Conservation (phyloP, 2,113 vertebrate species). For the Myiagra hebetior region DNA sequence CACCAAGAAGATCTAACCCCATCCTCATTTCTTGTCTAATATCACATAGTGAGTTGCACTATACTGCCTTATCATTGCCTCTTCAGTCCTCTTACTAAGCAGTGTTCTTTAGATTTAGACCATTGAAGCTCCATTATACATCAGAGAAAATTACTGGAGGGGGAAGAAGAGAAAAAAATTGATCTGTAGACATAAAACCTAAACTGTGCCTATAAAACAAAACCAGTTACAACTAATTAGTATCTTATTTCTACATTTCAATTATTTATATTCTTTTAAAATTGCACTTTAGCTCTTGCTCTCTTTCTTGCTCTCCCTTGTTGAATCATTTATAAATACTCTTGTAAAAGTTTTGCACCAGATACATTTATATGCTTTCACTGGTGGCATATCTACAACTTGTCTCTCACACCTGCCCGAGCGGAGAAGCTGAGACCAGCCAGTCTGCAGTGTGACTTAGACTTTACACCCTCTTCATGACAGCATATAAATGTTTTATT, state of each 20-base stretch:
- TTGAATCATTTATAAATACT: constrained; percentile 58
- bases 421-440: constrained; percentile 43
- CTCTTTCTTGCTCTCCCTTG: constrained; percentile 18
- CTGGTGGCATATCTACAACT: constrained; percentile 55
- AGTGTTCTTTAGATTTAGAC: constrained; percentile 60
- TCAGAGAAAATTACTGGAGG: constrained; percentile 53
- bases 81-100: constrained; percentile 59
- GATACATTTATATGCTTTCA: constrained; percentile 52
- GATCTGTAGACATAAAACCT: constrained; percentile 62
- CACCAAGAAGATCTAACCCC: constrained; percentile 36
- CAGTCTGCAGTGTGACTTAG: constrained; percentile 33
- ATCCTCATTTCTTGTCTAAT: constrained; percentile 53
- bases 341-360: constrained; percentile 62
- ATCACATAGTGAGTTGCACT: constrained; percentile 71
- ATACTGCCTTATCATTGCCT: constrained; percentile 63
- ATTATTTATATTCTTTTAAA: constrained; percentile 81
- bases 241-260: constrained; percentile 69
- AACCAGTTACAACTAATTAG: constrained; percentile 66
- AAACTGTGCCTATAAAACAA: constrained; percentile 70
- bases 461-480: constrained; percentile 38
- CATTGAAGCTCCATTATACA: constrained; percentile 50
- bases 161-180: constrained; percentile 58
- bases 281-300: constrained; percentile 77
- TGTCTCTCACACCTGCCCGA: constrained; percentile 45
- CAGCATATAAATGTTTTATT: constrained; percentile 68